Base-by-base conservation (phyloP, 2,113 vertebrate species). In the Cyanoderma ruficeps region DNA sequence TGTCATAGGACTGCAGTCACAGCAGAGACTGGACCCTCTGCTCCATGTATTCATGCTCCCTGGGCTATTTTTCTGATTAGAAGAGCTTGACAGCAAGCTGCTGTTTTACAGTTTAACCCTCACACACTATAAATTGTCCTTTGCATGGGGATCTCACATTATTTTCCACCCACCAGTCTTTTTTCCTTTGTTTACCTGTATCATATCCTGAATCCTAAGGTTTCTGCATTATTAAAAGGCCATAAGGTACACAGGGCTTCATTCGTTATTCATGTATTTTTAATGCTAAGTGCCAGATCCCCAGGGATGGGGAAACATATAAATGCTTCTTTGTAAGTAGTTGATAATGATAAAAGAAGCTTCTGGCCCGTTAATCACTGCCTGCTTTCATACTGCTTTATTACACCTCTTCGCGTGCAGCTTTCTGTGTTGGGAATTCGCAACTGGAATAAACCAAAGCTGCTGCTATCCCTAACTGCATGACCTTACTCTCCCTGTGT, bases 241-340 rank as follows among this genome's bases (percentile, higher is more conserved):
- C 93, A 94, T 80, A 93, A 97, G 96, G 97, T 97, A 42, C 88
- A 81, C 21, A 2, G 65, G 50, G 74, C 79, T 95, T 97, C 96
- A 97, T 97, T 97, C 91, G 63, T 96, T 96, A 92, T 97, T 98
- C 96, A 98, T 95, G 68, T 92, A 97, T 97, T 96, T 98, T 98
- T 98, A 92, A 98, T 97, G 96, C 89, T 98, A 97, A 97, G 93
- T 97, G 96, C 94, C 86, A 91, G 94, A 41, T 97, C 93, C 89
- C 96, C 74, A 94, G 94, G 94, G 96, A 93, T 89, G 80, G 46
- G 67, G 74, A 97, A 96, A 97, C 96, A 92, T 96, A 96, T 94
- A 97, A 97, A 98, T 87, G 93, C 97, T 94, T 97, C 88, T 95
- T 96, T 97, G 95, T 97, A 97, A 97, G 96, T 94, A 95, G 95